Conservation (phyloP, 2,888 invertebrate species). For the Sturmia bella region DNA sequence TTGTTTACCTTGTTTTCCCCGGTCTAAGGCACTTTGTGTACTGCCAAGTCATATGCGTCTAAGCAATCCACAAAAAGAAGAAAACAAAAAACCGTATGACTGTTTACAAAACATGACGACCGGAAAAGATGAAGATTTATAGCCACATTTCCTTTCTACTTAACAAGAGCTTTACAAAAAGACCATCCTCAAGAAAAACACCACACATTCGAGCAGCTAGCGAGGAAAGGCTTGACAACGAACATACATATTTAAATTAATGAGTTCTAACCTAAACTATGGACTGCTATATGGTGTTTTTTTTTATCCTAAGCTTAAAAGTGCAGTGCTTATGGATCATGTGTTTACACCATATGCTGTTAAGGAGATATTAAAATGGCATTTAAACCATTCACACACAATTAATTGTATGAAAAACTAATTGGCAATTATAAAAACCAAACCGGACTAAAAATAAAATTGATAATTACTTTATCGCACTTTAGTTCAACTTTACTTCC, state of each 20-base stretch:
- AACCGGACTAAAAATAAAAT: no score
- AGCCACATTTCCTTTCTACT: constrained; percentile 72
- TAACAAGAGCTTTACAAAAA: neutral
- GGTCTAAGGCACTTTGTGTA: constrained; percentile 66
- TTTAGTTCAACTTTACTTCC: no score
- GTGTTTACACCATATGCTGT: no score
- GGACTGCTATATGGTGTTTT: neutral
- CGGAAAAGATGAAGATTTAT: constrained; percentile 76
- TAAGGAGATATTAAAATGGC: no score
- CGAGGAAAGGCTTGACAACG: no score
- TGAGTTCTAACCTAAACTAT: constrained; percentile 17
- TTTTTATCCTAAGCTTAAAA: no score
- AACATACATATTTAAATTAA: constrained; percentile 53
- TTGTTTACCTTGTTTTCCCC: neutral
- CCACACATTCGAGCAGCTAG: neutral
- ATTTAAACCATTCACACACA: no score
- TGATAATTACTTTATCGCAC: no score
- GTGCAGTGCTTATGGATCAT: no score
- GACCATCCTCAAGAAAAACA: neutral
- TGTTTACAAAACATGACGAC: constrained; percentile 66
- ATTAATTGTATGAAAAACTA: no score
- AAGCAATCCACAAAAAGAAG: constrained; percentile 33
- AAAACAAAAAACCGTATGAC: constrained; percentile 1
- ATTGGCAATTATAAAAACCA: no score
- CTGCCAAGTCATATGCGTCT: constrained; percentile 76